Base-by-base conservation (phyloP, 2,113 vertebrate genomes). In the Perccottus glenii region DNA sequence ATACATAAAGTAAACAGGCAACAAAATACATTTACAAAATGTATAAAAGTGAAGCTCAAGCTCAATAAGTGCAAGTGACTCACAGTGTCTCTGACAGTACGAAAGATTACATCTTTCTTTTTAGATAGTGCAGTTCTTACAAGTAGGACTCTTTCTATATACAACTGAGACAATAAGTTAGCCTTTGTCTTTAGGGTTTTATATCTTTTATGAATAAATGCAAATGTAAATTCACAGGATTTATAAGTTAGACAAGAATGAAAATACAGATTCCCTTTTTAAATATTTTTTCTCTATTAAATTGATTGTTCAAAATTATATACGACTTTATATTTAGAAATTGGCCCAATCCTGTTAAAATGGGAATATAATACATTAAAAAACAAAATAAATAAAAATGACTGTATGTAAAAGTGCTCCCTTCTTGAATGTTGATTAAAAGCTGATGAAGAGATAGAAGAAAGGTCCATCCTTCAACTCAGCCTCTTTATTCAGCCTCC, bases 61-160 rank as follows among this genome's bases (percentile, higher is more conserved):
- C 63, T 64, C 5, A 75, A 76, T 70, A 78, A 87, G 87, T 86
- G 87, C 83, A 88, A 88, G 89, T 78, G 75, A 86, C 84, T 89
- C 87, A 90, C 90, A 91, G 88, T 91, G 90, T 91, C 75, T 88
- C 74, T 78, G 82, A 90, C 85, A 33, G 84, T 86, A 74, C 56
- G 82, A 89, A 89, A 87, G 84, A 77, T 73, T 58, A 61, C 35
- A 83, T 87, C 85, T 87, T 87, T 80, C 69, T 73, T 15, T 76
- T 62, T 45, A 79, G 46, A 73, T 87, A 88, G 86, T 87, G 86
- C 82, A 78, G 79, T 82, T 88, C 73, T 80, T 85, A 83, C 66
- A 87, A 88, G 78, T 69, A 86, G 47, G 53, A 57, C 60, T 87
- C 71, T 83, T 67, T 72, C 69, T 78, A 50, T 70, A 77, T 53